These are phyloP conservation scores for Hyles vespertilio DNA, from an alignment of 1,140 invertebrate genomes.

Conservation along the genomic window DNA sequence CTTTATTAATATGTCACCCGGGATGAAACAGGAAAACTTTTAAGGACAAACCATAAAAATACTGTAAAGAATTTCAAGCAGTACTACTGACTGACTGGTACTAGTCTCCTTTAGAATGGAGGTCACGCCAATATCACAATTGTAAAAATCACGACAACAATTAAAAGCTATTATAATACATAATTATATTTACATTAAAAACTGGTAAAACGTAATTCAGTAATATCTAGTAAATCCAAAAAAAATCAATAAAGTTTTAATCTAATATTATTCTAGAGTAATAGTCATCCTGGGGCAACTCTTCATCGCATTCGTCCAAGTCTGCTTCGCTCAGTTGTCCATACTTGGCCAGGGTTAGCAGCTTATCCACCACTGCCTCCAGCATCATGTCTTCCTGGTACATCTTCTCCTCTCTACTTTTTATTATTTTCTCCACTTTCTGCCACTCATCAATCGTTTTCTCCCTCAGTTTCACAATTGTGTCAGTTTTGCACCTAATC, in stretches of 20 bases:
- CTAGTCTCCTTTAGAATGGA: too few species aligned
- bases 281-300: not conserved
- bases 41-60: too few species aligned
- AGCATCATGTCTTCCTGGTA: constrained; percentile 9
- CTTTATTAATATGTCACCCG: too few species aligned
- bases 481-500: too few species aligned
- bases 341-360: constrained; percentile 2
- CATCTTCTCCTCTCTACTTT: constrained; percentile 1
- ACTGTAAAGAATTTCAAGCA: too few species aligned
- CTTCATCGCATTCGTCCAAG: not conserved
- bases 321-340: not conserved
- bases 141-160: too few species aligned
- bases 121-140: too few species aligned
- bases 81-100: too few species aligned
- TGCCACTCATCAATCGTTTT: not conserved
- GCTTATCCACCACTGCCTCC: not conserved
- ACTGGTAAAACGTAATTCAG: not conserved
- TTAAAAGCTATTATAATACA: too few species aligned
- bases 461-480: too few species aligned
- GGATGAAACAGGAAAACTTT: too few species aligned
- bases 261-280: constrained; percentile 1
- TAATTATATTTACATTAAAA: too few species aligned
- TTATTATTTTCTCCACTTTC: not conserved
- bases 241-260: not conserved
- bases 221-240: not conserved